Evolutionary conservation across 2,113 vertebrate genomes (phyloP), one percentile per base, ranked within the genome.

Genomic region (Platanista minor): DNA sequence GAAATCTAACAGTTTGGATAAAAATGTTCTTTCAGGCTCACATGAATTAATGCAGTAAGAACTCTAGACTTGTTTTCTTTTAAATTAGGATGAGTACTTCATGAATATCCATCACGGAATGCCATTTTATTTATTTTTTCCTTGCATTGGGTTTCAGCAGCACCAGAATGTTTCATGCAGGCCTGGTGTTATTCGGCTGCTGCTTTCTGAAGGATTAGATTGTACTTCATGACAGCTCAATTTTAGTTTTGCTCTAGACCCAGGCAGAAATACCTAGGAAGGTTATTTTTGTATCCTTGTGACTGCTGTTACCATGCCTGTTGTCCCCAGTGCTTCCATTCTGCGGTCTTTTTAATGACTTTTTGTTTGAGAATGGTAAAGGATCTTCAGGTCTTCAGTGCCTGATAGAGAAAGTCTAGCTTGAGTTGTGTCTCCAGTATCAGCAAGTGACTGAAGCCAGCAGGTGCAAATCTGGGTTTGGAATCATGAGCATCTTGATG

Each of bases 21-120:
- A 98, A 98, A 97, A 98, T 98, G 96, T 97, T 94, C 95, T 97
- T 95, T 98, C 86, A 94, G 93, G 94, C 97, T 82, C 95, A 93
- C 97, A 98, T 97, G 97, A 97, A 98, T 98, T 97, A 98, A 98
- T 98, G 97, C 98, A 97, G 98, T 97, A 97, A 98, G 97, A 98
- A 98, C 94, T 97, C 97, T 97, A 97, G 97, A 97, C 97, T 98
- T 98, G 97, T 97, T 98, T 97, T 97, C 97, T 97, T 98, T 98
- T 97, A 97, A 98, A 98, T 98, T 97, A 96, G 97, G 97, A 91
- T 90, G 90, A 96, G 94, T 64, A 92, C 97, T 97, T 98, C 96
- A 97, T 98, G 98, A 98, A 98, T 98, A 98, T 97, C 97, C 97
- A 98, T 98, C 89, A 97, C 98, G 95, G 96, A 97, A 98, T 97